Evolutionary conservation across 64 coral and sea anemone genomes (phyloP).

Genomic region (Exaiptasia diaphana): DNA sequence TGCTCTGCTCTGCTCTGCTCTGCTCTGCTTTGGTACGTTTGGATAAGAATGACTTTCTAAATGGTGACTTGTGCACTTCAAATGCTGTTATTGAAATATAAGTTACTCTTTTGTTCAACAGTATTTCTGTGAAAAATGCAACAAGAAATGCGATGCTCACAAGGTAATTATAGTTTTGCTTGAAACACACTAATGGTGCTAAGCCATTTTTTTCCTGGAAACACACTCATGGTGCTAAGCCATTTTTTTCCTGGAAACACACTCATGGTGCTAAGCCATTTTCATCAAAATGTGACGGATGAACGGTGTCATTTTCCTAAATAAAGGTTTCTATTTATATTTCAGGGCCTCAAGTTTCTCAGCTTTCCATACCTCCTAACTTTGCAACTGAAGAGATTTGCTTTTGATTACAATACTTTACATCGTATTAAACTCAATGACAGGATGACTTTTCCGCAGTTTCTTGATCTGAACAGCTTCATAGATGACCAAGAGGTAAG

Average conservation of each 20-base stretch:
- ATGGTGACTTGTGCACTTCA: too few relatives aligned
- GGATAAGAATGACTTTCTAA: background rate
- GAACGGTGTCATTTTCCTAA: background rate
- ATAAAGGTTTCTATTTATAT: background rate
- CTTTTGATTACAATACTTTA: constrained; percentile 92
- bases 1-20: too few relatives aligned
- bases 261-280: background rate
- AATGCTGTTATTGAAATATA: too few relatives aligned
- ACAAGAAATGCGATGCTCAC: constrained; percentile 88
- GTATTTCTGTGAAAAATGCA: constrained; percentile 99
- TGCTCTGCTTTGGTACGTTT: background rate
- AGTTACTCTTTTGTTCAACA: constrained; percentile 25
- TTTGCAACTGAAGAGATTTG: constrained; percentile 95
- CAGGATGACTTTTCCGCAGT: constrained; percentile 92
- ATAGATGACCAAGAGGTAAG: constrained; percentile 58
- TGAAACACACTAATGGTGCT: background rate
- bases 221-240: background rate
- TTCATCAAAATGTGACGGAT: background rate
- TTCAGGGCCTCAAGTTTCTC: constrained; percentile 86
- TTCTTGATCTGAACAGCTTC: constrained; percentile 81
- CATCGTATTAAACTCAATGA: constrained; percentile 97
- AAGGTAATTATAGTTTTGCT: constrained; percentile 57
- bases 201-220: background rate
- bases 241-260: background rate
- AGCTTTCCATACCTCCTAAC: constrained; percentile 86